A percentile compares a stretch with the other conserved stretches of the same genome.
Evolutionary conservation across 2,888 invertebrate species (phyloP).

Genomic region (Athalia cordata): DNA sequence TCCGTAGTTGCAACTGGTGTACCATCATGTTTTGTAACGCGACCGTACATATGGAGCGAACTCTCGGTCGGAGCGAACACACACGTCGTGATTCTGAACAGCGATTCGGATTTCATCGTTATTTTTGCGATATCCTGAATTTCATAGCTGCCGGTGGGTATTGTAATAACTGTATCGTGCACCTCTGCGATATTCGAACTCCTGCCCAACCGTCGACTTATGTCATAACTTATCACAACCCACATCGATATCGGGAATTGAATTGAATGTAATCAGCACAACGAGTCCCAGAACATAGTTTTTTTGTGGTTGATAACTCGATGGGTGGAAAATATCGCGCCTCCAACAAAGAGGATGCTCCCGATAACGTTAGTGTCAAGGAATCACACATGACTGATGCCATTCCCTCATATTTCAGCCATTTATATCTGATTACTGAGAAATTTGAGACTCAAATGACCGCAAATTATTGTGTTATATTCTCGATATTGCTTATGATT

Average conservation of each 20-base stretch:
- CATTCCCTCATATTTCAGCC: background rate
- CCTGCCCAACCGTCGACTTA: too few relatives aligned
- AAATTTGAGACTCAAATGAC: constrained; percentile 48
- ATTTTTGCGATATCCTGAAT: background rate
- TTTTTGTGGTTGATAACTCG: constrained; percentile 53
- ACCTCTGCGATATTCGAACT: too few relatives aligned
- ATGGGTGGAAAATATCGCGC: constrained; percentile 58
- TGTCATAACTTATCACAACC: constrained; percentile 57
- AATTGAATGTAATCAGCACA: constrained; percentile 61
- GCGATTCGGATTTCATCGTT: constrained; percentile 47
- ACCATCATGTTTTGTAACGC: too few relatives aligned
- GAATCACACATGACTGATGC: constrained; percentile 52
- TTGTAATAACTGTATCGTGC: constrained; percentile 51
- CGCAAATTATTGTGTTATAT: constrained; percentile 60
- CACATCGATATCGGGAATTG: constrained; percentile 65
- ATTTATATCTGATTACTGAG: constrained; percentile 50
- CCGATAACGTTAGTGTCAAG: constrained; percentile 49
- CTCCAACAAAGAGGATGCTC: constrained; percentile 51
- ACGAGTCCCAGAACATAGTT: constrained; percentile 61
- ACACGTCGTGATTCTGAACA: background rate
- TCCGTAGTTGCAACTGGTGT: too few relatives aligned
- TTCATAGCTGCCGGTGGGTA: constrained; percentile 56
- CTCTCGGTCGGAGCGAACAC: too few relatives aligned
- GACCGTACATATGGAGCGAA: too few relatives aligned
- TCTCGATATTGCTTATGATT: constrained; percentile 57